A percentile compares a stretch with the other conserved stretches of the same genome.
Conservation (phyloP, 2,888 invertebrate genomes). For the Stenodera caucasica region DNA sequence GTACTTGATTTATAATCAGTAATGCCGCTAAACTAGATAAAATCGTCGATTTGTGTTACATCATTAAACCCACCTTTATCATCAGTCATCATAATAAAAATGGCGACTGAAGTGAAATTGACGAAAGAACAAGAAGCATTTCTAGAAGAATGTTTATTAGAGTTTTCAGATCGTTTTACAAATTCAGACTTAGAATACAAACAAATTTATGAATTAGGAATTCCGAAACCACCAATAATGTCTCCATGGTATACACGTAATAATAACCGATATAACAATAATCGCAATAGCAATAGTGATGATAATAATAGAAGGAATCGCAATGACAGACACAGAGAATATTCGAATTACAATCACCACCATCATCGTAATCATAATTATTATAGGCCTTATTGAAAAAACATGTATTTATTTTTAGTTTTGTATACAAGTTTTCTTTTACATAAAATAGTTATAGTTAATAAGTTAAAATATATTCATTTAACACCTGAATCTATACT, state of each 20-base stretch:
- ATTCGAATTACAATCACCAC: neutral
- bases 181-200: constrained; percentile 53
- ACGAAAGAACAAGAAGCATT: constrained; percentile 53
- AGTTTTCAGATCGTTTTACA: constrained; percentile 55
- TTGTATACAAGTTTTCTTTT: constrained; percentile 2
- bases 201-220: constrained; percentile 47
- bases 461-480: constrained; percentile 1
- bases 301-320: constrained; percentile 23
- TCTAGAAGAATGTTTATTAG: constrained; percentile 52
- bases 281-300: constrained; percentile 19
- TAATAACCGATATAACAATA: constrained; percentile 29
- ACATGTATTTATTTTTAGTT: neutral
- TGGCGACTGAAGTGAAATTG: constrained; percentile 29
- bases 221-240: constrained; percentile 54
- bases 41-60: no score
- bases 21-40: no score
- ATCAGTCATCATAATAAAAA: no score
- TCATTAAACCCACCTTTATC: no score
- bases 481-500: neutral
- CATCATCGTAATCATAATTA: neutral
- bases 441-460: constrained; percentile 1
- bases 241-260: constrained; percentile 51
- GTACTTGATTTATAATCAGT: no score
- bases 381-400: constrained; percentile 2
- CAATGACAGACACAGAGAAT: constrained; percentile 17